A percentile compares a stretch with the other conserved stretches of the same genome.
Evolutionary conservation across 2,888 invertebrate species (phyloP).

Genomic region (Orgyia antiqua): DNA sequence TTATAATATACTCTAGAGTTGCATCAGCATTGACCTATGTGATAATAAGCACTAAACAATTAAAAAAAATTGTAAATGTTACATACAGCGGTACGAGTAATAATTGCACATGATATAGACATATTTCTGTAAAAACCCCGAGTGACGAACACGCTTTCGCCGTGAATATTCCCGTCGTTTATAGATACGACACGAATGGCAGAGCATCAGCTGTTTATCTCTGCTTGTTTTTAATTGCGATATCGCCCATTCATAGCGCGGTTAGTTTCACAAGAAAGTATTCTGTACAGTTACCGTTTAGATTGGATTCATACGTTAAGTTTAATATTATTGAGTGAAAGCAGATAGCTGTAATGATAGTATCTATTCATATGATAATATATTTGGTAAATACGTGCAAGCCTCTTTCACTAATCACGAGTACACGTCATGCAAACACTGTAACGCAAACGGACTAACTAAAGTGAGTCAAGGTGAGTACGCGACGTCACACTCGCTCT

Average conservation of each 20-base stretch:
- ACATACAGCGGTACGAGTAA: too few species aligned
- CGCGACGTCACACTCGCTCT: conserved; percentile 48
- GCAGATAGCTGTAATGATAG: too few species aligned
- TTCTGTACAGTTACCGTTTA: conserved; percentile 25
- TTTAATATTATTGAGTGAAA: too few species aligned
- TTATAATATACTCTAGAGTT: too few species aligned
- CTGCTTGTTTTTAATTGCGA: conserved; percentile 51
- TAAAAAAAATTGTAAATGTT: too few species aligned
- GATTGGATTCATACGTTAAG: too few species aligned
- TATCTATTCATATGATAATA: too few species aligned
- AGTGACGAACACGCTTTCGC: conserved; percentile 56
- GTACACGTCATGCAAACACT: conserved; percentile 47
- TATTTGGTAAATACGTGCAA: conserved; percentile 15
- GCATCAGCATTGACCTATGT: too few species aligned
- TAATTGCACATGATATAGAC: too few species aligned
- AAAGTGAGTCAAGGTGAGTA: conserved; percentile 73
- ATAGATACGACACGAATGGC: conserved; percentile 53
- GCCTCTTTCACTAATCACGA: conserved; percentile 47
- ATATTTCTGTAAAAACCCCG: conserved; percentile 30
- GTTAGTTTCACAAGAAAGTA: conserved; percentile 43
- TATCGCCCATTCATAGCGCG: conserved; percentile 53
- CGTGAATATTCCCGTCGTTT: conserved; percentile 52
- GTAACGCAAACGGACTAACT: conserved; percentile 60
- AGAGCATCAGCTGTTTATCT: conserved; percentile 66
- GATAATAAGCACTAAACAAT: too few species aligned